Evolutionary conservation across 1,140 invertebrate species (phyloP).

Genomic region (Drosophila nannoptera): DNA sequence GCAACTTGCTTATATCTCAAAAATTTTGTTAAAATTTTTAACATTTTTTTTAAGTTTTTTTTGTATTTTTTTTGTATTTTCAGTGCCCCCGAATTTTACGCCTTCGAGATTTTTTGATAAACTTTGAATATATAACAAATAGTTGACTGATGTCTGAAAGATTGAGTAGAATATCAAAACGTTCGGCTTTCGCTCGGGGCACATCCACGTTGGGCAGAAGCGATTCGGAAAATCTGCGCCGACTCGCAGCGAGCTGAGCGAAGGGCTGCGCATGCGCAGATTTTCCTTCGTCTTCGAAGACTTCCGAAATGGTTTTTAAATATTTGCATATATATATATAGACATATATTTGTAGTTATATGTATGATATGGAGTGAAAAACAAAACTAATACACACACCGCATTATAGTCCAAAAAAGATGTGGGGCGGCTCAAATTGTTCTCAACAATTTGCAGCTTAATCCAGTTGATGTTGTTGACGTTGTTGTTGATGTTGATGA

Average conservation of each 20-base stretch:
- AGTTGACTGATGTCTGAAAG: conserved; percentile 15
- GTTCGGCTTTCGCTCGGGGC: background rate
- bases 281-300: too few species aligned
- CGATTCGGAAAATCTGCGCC: too few species aligned
- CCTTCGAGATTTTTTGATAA: conserved; percentile 21
- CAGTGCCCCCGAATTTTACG: conserved; percentile 25
- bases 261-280: conserved; percentile 10
- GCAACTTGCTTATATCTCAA: conserved; percentile 52
- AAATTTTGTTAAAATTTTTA: conserved; percentile 62
- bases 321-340: background rate
- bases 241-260: too few species aligned
- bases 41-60: conserved; percentile 54
- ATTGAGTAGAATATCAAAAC: conserved; percentile 19
- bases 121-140: conserved; percentile 33
- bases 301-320: too few species aligned
- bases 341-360: background rate
- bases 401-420: conserved; percentile 63
- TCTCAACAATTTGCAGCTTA: conserved; percentile 38
- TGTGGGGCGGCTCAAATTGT: conserved; percentile 24
- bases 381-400: conserved; percentile 75
- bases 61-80: conserved; percentile 39
- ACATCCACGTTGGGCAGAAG: too few species aligned
- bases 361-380: conserved; percentile 17
- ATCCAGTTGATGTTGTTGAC: conserved; percentile 32
- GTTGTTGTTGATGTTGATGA: too few species aligned